A percentile compares a stretch with the other conserved stretches of the same genome.
Evolutionary conservation across 2,113 vertebrate species (phyloP).

Genomic region (Psephotus haematonotus): DNA sequence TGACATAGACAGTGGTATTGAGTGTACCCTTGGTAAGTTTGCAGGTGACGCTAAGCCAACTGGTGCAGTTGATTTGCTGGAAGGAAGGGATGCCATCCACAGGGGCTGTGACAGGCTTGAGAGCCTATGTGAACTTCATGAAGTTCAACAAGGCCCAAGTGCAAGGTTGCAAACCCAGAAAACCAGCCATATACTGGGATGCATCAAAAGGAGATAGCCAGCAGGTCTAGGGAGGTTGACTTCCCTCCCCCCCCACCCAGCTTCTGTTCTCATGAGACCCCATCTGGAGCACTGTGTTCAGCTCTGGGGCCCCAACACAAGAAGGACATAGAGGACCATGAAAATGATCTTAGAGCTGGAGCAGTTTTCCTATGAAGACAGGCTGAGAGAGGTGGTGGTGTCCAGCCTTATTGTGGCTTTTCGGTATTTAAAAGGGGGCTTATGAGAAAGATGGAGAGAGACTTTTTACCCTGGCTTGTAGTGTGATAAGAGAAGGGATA

Average conservation of each 20-base stretch:
- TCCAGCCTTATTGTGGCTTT: neutral
- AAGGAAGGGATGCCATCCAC: neutral
- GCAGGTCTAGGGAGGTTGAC: neutral
- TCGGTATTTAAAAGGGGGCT: neutral
- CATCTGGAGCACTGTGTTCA: neutral
- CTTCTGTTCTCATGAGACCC: neutral
- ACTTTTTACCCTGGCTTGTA: neutral
- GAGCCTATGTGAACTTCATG: neutral
- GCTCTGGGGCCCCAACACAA: neutral
- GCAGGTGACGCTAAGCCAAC: neutral
- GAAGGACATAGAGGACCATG: no score
- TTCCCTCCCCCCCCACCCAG: neutral
- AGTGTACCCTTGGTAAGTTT: neutral
- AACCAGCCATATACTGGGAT: fast-evolving
- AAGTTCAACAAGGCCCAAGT: neutral
- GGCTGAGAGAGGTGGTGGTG: neutral
- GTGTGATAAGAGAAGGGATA: neutral
- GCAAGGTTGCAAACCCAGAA: neutral
- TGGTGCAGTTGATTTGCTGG: neutral
- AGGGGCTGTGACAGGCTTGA: neutral
- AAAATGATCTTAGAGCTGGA: neutral
- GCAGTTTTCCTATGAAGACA: neutral
- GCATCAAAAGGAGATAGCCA: neutral
- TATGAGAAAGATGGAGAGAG: neutral
- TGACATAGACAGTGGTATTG: neutral